phyloP scores from a whole-genome alignment of 2,797 vertebrate species.

The Tinamus major region DNA sequence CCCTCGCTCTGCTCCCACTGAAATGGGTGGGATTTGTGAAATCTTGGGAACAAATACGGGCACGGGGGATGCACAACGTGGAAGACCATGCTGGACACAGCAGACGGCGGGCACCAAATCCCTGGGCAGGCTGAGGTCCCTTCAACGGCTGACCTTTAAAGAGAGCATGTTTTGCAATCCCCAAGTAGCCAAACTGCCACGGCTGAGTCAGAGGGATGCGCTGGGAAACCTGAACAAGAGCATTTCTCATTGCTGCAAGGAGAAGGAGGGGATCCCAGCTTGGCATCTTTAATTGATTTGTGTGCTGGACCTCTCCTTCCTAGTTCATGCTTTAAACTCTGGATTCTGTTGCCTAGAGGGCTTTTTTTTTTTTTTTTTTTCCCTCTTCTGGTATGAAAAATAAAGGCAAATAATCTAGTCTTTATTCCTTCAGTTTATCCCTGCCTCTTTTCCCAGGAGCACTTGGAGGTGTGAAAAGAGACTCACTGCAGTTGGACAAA shows the following conservation, averaged over 20 bases:
- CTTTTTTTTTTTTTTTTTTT: neutral
- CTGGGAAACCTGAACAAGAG: neutral
- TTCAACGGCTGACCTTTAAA: slow-evolving; percentile 11
- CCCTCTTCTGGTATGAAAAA: neutral
- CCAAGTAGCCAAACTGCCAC: neutral
- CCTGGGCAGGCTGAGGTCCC: slow-evolving; percentile 7
- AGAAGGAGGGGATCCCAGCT: neutral
- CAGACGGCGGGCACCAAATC: neutral
- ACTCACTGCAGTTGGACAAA: neutral
- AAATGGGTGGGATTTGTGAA: neutral
- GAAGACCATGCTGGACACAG: neutral
- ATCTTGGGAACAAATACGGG: neutral
- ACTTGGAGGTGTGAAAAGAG: neutral
- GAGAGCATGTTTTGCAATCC: neutral
- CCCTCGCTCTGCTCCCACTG: neutral
- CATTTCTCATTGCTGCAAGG: neutral
- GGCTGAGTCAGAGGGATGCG: neutral
- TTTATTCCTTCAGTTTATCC: neutral
- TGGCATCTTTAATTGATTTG: neutral
- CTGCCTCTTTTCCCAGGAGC: neutral
- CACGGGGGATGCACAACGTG: neutral
- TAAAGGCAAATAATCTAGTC: neutral
- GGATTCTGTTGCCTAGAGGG: neutral
- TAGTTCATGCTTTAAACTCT: neutral
- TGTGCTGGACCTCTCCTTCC: neutral